phyloP scores from a whole-genome alignment of 2,797 vertebrate species.

The Salarias fasciatus region DNA sequence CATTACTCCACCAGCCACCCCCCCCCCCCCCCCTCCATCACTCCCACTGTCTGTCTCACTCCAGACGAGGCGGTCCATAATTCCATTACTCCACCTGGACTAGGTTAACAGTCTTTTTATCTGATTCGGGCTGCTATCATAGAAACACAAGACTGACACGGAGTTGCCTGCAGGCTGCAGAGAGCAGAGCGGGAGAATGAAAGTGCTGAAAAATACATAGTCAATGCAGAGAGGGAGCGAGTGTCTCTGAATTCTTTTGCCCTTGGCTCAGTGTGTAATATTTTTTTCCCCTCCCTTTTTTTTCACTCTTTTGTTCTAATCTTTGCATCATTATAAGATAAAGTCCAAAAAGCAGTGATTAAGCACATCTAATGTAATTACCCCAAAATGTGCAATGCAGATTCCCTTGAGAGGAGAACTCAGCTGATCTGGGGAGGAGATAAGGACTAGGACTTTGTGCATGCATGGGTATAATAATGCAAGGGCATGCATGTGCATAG shows the following conservation, averaged over 20 bases:
- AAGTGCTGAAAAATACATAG: slow-evolving; percentile 63
- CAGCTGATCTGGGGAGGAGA: slow-evolving; percentile 57
- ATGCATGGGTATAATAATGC: slow-evolving; percentile 22
- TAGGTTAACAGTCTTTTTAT: slow-evolving; percentile 78
- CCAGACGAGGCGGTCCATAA: slow-evolving; percentile 71
- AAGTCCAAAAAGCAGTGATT: slow-evolving; percentile 62
- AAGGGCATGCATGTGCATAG: slow-evolving; percentile 35
- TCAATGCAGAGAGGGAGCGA: slow-evolving; percentile 43
- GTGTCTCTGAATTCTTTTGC: slow-evolving; percentile 44
- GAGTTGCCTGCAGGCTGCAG: slow-evolving; percentile 60
- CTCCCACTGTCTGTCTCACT: slow-evolving; percentile 58
- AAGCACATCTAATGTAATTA: slow-evolving; percentile 70
- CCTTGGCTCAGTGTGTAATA: slow-evolving; percentile 50
- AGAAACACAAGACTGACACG: slow-evolving; percentile 59
- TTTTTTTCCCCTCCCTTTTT: not conserved
- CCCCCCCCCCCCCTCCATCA: slow-evolving; percentile 39
- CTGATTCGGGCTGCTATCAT: slow-evolving; percentile 66
- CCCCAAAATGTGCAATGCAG: slow-evolving; percentile 55
- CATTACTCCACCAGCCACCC: slow-evolving; percentile 71
- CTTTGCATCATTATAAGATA: slow-evolving; percentile 60
- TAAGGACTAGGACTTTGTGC: slow-evolving; percentile 24
- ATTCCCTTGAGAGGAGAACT: slow-evolving; percentile 45
- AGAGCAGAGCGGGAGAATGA: slow-evolving; percentile 46
- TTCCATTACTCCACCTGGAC: slow-evolving; percentile 79
- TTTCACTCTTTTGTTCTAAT: slow-evolving; percentile 49